These are phyloP conservation scores for Triplophysa yarkandensis DNA, from an alignment of 2,797 vertebrate genomes.

Conservation along the genomic window DNA sequence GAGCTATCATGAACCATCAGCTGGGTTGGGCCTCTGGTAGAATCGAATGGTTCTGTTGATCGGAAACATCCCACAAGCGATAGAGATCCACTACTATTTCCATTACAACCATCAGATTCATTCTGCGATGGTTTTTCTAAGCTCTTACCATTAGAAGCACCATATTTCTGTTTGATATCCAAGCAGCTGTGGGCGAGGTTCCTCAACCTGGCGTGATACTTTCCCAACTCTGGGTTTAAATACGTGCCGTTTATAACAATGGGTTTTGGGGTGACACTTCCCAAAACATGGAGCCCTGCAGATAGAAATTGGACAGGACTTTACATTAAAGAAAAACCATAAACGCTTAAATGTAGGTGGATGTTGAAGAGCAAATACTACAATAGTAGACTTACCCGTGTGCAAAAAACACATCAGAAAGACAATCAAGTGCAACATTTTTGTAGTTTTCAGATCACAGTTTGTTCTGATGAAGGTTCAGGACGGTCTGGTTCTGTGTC, in stretches of 20 bases:
- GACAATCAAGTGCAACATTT: not conserved
- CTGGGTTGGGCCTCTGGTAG: too few relatives aligned
- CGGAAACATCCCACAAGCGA: not conserved
- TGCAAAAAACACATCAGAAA: constrained; percentile 9
- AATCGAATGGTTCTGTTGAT: not conserved
- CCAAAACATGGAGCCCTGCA: constrained; percentile 14
- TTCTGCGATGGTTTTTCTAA: not conserved
- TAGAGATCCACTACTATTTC: not conserved
- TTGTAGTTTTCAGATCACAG: not conserved
- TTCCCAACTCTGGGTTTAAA: constrained; percentile 53
- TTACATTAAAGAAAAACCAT: not conserved
- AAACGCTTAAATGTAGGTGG: not conserved
- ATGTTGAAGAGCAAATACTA: not conserved
- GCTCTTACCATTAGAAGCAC: constrained; percentile 18
- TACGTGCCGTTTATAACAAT: constrained; percentile 46
- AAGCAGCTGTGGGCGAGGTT: constrained; percentile 38
- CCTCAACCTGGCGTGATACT: constrained; percentile 51
- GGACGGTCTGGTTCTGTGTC: not conserved
- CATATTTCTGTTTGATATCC: constrained; percentile 47
- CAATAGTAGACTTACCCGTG: not conserved
- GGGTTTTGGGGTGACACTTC: constrained; percentile 33
- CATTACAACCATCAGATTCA: not conserved
- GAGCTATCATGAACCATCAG: not conserved
- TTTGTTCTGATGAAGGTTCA: not conserved
- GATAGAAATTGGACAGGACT: not conserved